phyloP scores from a whole-genome alignment of 2,888 invertebrate genomes.

The Lapara coniferarum region DNA sequence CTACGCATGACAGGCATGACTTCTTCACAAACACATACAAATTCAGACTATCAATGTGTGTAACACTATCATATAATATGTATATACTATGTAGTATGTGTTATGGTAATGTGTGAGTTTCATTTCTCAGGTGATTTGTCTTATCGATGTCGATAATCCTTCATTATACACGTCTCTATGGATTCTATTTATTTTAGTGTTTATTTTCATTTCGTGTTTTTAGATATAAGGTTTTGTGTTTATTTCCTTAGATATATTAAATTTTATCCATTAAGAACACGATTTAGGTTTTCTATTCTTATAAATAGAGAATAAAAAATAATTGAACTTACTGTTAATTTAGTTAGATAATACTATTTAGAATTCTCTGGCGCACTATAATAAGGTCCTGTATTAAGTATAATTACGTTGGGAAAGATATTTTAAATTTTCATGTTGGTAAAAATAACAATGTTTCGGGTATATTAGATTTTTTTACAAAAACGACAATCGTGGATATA shows the following conservation, averaged over 20 bases:
- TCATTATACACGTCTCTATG: not conserved
- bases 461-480: too few species aligned
- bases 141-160: constrained; percentile 14
- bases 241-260: constrained; percentile 31
- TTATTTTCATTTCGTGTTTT: constrained; percentile 11
- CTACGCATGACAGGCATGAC: constrained; percentile 28
- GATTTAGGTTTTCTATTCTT: too few species aligned
- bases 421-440: too few species aligned
- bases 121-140: constrained; percentile 29
- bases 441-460: too few species aligned
- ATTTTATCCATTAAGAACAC: not conserved
- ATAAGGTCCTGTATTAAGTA: too few species aligned
- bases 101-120: constrained; percentile 37
- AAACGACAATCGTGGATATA: too few species aligned
- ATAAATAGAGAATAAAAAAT: too few species aligned
- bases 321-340: not conserved
- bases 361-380: too few species aligned
- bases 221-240: constrained; percentile 12
- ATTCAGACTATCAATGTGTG: constrained; percentile 34
- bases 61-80: constrained; percentile 23
- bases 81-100: constrained; percentile 34
- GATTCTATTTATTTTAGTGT: constrained; percentile 9
- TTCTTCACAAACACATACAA: constrained; percentile 38
- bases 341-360: not conserved
- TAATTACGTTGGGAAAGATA: too few species aligned